Conservation (phyloP, 92 coral and sea anemone genomes). For the Bergia sp. region DNA sequence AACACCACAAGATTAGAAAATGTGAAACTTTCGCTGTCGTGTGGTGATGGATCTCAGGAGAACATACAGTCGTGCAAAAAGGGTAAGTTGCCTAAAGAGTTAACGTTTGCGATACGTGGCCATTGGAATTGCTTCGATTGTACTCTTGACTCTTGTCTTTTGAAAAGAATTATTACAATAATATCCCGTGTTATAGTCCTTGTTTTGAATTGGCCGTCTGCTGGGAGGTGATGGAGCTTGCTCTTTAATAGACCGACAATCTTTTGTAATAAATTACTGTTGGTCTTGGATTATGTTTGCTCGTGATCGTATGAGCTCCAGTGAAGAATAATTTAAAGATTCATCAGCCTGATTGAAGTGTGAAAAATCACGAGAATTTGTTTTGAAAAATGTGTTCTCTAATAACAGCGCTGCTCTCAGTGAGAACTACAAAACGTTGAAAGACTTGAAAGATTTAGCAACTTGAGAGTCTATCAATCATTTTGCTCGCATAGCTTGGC, state of each 20-base stretch:
- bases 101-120: neutral
- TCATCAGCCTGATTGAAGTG: neutral
- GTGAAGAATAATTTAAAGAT: too few relatives aligned
- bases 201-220: neutral
- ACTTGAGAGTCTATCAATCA: neutral
- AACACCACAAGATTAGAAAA: slow-evolving; percentile 31
- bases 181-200: neutral
- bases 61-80: slow-evolving; percentile 14
- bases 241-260: neutral
- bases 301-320: too few relatives aligned
- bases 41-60: slow-evolving; percentile 37
- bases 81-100: neutral
- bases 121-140: neutral
- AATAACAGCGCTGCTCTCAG: neutral
- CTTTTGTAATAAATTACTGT: neutral
- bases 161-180: neutral
- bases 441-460: neutral
- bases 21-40: slow-evolving; percentile 22
- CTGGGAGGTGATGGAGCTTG: neutral
- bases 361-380: neutral
- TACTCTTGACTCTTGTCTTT: neutral
- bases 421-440: neutral
- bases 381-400: neutral
- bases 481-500: neutral
- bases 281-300: neutral